Evolutionary conservation across 2,797 vertebrate genomes (phyloP), one percentile per base, ranked within the genome.

Genomic region (Poeciliopsis infans): DNA sequence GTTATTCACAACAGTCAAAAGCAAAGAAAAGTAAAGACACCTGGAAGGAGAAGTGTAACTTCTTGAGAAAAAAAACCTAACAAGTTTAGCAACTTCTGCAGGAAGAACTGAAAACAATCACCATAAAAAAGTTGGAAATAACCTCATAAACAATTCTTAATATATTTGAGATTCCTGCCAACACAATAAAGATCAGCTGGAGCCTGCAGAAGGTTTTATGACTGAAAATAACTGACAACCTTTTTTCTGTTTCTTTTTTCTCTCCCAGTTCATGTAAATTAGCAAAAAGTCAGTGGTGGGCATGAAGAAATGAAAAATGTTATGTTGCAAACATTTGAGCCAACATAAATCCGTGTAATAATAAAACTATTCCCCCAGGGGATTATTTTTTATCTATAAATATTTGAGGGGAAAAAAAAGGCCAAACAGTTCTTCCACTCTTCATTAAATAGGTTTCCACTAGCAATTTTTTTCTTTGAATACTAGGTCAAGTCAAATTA

Each of bases 111-210:
- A 91, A 87, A 92, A 90, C 55, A 92, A 88, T 92, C 81, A 91
- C 87, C 75, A 88, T 89, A 72, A 82, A 83, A 85, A 88, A 84
- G 66, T 89, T 95, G 93, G 91, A 93, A 55, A 80, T 76, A 81
- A 87, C 76, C 79, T 88, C 83, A 94, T 93, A 93, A 94, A 94
- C 92, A 94, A 89, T 89, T 91, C 88, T 92, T 94, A 88, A 93
- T 95, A 93, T 93, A 89, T 94, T 90, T 92, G 87, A 84, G 82
- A 89, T 75, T 77, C 71, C 72, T 78, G 91, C 92, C 94, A 95
- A 91, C 84, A 85, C 83, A 91, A 91, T 90, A 92, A 92, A 93
- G 91, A 92, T 93, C 92, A 88, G 80, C 89, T 90, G 86, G 85
- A 87, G 82, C 81, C 79, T 74, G 90, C 68, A n/a, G 83, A 89